Base-by-base conservation (phyloP, 2,888 invertebrate species). In the Stenurella melanura region DNA sequence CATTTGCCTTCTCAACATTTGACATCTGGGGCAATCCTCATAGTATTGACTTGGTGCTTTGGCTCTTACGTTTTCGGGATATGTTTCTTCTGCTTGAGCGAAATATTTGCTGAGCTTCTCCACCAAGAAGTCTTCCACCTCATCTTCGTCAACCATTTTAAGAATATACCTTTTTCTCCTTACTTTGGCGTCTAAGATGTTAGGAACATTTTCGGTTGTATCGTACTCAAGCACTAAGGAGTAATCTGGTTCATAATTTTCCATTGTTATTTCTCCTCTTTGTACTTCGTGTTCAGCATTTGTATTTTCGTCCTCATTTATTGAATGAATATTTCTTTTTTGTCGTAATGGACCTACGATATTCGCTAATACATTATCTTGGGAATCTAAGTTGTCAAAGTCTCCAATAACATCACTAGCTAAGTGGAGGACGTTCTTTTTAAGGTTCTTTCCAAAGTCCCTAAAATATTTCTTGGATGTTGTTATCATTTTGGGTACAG, bases 401-500 rank as follows among this genome's bases (percentile, higher is more conserved):
- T 86, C 85, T 0, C 87, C 87, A 42, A 88, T 82, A 10, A 89
- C 77, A 63, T 86, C 84, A 72, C 86, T 87, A 7, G 87, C 84
- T 12, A 89, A 83, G 77, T 87, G 81, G 21, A 88, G 74, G n/a
- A 86, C 78, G 38, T 86, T 83, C 38, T 84, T 86, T 26, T 86
- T 85, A n/a, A 89, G 85, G 63, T 87, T 84, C 67, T 83, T 84
- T 0, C 87, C 85, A 70, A 89, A 87, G 72, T 88, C 83, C 50
- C 79, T 79, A 50, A 89, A 82, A 68, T 88, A 89, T 34, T 80
- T 84, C 54, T 85, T 86, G 0, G 89, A 87, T 1, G 83, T 85
- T 1, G 82, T 76, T 1, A 89, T 77, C 54, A 88, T 82, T 74
- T 84, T 85, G 0, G 89, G 89, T 9, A 89, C 80, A 12, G 86